These are phyloP conservation scores for Holacanthus passer DNA, from an alignment of 2,113 vertebrate species.

Conservation along the genomic window DNA sequence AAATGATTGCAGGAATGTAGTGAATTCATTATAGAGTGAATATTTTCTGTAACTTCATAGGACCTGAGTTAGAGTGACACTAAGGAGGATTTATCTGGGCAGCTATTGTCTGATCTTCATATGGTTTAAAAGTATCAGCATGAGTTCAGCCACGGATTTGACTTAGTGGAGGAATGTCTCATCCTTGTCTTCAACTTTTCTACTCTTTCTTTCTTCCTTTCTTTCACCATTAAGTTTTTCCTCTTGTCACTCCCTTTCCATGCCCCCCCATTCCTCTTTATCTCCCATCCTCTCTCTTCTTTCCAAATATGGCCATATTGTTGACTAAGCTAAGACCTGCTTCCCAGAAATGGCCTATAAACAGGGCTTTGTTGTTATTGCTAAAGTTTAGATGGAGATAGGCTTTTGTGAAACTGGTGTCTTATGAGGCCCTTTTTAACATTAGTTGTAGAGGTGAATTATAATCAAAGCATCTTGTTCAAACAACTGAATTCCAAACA, in stretches of 20 bases:
- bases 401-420: neutral
- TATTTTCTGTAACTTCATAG: conserved; percentile 2
- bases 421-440: neutral
- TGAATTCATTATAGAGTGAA: neutral
- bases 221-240: neutral
- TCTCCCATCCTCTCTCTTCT: conserved; percentile 15
- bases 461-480: conserved; percentile 41
- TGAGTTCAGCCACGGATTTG: neutral
- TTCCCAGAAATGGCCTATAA: conserved; percentile 44
- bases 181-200: neutral
- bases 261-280: neutral
- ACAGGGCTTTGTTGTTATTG: conserved; percentile 31
- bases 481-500: conserved; percentile 54
- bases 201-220: neutral
- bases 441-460: too few relatives aligned
- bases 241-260: neutral
- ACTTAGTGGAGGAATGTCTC: conserved; percentile 18
- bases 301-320: conserved; percentile 57
- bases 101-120: conserved; percentile 16
- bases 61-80: neutral
- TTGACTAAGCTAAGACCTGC: neutral
- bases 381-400: conserved; percentile 7
- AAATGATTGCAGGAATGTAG: neutral
- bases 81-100: neutral
- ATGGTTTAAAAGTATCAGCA: neutral